Conservation (phyloP, 2,797 vertebrate species). For the Girardinus metallicus region DNA sequence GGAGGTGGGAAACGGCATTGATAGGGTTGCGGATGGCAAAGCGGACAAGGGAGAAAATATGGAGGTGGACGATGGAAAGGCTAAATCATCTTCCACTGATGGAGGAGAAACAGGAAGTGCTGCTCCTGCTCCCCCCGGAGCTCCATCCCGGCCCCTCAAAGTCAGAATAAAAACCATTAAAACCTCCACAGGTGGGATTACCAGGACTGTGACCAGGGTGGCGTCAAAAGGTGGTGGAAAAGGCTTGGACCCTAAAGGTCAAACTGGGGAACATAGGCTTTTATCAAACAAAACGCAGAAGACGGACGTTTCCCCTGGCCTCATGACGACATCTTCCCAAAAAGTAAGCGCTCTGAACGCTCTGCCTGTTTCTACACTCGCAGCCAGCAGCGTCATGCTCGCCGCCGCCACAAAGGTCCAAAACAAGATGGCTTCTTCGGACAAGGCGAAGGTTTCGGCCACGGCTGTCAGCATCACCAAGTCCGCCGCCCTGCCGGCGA, state of each 20-base stretch:
- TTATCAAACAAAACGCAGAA: conserved; percentile 71
- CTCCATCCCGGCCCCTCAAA: conserved; percentile 90
- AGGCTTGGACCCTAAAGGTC: conserved; percentile 73
- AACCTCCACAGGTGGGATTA: conserved; percentile 93
- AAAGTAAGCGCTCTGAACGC: conserved; percentile 84
- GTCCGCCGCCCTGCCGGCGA: conserved; percentile 83
- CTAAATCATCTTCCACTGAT: conserved; percentile 52
- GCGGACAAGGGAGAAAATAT: conserved; percentile 73
- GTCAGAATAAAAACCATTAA: conserved; percentile 98
- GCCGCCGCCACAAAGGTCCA: conserved; percentile 95
- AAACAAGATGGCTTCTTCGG: conserved; percentile 85
- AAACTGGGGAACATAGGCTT: conserved; percentile 69
- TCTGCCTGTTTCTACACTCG: conserved; percentile 88
- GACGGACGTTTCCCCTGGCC: conserved; percentile 56
- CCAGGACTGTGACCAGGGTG: conserved; percentile 92
- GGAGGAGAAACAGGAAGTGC: conserved; percentile 37
- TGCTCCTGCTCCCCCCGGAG: conserved; percentile 79
- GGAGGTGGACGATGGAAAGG: conserved; percentile 74
- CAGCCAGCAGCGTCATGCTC: conserved; percentile 95
- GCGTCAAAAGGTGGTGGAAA: conserved; percentile 79
- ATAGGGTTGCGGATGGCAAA: conserved; percentile 66
- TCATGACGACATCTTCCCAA: conserved; percentile 59
- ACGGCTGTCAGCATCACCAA: conserved; percentile 85
- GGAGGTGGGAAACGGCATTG: conserved; percentile 80
- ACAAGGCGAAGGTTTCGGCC: conserved; percentile 85